Base-by-base conservation (phyloP, 1,140 invertebrate genomes). In the Medauroidea extradentata region DNA sequence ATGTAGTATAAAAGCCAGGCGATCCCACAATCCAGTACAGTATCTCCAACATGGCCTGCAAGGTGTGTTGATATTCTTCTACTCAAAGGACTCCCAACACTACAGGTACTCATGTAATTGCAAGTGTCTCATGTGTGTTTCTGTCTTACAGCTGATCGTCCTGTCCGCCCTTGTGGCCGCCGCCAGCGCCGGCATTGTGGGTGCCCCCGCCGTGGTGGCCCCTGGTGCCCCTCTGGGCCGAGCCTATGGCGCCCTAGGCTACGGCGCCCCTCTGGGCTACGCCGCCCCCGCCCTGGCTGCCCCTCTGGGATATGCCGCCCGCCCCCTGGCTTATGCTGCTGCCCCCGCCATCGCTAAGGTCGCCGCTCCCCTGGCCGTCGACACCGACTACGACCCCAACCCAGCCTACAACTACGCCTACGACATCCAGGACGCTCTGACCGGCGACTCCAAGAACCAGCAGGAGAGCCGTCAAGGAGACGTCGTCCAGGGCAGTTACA, bases 381-480 rank as follows among this genome's bases (percentile, higher is more conserved):
- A 59, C 29, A 56, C 61, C 61, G 57, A 59, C 52, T 60, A 57
- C 59, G 65, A 66, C 64, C 59, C 59, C 62, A 53, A 65, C 60
- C 79, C 81, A 4, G 79, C 81, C 66, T 82, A 81, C 74, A 75
- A 69, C 63, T 82, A 74, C 64, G 74, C 76, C 27, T 82, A 81
- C 67, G 75, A 78, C 61, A 78, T 83, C 21, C 75, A 79, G 60
- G 81, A 82, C 48, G 65, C 70, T 3, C 63, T 78, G 58, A 83
- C 76, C 64, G 79, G 82, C 0, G 80, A 82, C 61, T 71, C 72
- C 19, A 82, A 82, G 67, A 75, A 69, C 49, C 79, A 81, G 59
- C 73, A 79, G 41, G 80, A 82, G 58, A 71, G 69, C 34, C 76
- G 80, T 0, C 74, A 79, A 48, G 80, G 80, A 3, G 80, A 82